A percentile compares a stretch with the other conserved stretches of the same genome.
Evolutionary conservation across 1,140 invertebrate genomes (phyloP).

Genomic region (Bombus ignitus): DNA sequence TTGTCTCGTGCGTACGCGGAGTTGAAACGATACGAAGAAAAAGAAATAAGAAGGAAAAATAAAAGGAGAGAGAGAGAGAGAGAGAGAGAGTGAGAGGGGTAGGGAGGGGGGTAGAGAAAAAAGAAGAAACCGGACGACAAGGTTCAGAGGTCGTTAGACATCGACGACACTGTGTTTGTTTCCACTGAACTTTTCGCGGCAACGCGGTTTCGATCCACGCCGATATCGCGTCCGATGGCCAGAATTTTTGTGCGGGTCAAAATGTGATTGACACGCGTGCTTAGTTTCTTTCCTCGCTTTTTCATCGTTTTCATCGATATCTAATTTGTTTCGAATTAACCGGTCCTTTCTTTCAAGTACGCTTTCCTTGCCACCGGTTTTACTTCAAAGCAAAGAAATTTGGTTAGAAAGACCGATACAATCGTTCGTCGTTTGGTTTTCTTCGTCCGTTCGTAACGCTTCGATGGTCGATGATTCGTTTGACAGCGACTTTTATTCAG

Average conservation of each 20-base stretch:
- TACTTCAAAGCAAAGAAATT: background rate
- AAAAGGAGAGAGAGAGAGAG: background rate
- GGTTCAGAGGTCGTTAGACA: conserved; percentile 74
- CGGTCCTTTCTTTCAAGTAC: too few species aligned
- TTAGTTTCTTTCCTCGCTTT: background rate
- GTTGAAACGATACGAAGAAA: conserved; percentile 3
- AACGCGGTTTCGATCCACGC: background rate
- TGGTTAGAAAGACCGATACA: too few species aligned
- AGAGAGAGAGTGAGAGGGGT: accelerated
- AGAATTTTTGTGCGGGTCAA: background rate
- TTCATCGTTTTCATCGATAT: background rate
- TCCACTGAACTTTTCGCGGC: background rate
- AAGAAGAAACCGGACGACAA: conserved; percentile 65
- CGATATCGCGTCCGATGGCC: background rate
- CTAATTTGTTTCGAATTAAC: background rate
- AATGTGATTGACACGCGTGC: background rate
- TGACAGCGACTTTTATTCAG: background rate
- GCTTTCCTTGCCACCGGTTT: too few species aligned
- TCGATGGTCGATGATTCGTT: background rate
- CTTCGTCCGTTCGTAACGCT: background rate
- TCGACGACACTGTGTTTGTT: conserved; percentile 9
- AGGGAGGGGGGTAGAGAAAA: conserved; percentile 29
- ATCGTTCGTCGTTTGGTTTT: background rate
- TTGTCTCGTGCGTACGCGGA: background rate
- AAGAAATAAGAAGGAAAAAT: background rate